Evolutionary conservation across 2,113 vertebrate species (phyloP), one percentile per base, ranked within the genome.

Genomic region (Microtus pennsylvanicus): DNA sequence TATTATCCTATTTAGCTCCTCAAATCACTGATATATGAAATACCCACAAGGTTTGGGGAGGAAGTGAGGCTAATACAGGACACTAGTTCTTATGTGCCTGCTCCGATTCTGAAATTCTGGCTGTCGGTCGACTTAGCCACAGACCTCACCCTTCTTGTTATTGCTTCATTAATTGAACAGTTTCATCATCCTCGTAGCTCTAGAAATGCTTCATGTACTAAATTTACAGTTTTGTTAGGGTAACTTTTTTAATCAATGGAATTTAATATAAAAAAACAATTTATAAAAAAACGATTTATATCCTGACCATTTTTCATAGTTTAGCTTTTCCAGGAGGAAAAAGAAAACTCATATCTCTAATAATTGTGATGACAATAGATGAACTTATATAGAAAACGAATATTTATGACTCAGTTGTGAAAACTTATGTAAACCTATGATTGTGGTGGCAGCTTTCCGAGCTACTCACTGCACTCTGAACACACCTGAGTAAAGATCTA

Each of bases 1-100:
- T 78, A 81, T 96, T 95, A 96, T 72, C 87, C 93, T 96, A 96
- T 97, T 98, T 96, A 95, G 96, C 81, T 94, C 96, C 95, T 92
- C 91, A 94, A 93, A 94, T 93, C 95, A 91, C 90, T 90, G 94
- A 58, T 96, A 96, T 75, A 70, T 94, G 88, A 89, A 88, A 96
- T 95, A 89, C 95, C 94, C 95, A 95, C 55, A 96, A 93, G 94
- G 93, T 87, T 93, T 95, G 69, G 78, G 81, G 95, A 93, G 82
- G 95, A 95, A 96, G 80, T 74, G 70, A 86, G 90, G 86, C 96
- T n/a, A 74, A 80, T n/a, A 3, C 24, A 74, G 35, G 67, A 74
- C 17, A 52, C 33, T 19, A 33, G 45, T 38, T 87, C 65, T 95
- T 35, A 16, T 65, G 77, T 74, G 38, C 4, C 30, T 45, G 45